phyloP scores from a whole-genome alignment of 2,797 vertebrate species.

The Coregonus suidteri region DNA sequence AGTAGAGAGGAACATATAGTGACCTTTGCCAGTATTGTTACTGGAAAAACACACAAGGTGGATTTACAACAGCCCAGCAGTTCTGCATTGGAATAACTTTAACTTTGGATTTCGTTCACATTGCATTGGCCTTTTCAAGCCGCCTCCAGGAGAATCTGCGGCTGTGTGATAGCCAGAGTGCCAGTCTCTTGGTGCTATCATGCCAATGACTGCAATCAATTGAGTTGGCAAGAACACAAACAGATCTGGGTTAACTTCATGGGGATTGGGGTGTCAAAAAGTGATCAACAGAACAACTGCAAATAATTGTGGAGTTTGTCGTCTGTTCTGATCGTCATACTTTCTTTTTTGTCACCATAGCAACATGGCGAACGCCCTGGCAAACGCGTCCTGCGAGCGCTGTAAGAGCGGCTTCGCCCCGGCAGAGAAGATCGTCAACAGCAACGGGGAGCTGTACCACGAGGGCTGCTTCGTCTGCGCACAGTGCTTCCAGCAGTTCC shows the following conservation, averaged over 20 bases:
- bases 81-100: not conserved
- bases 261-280: not conserved
- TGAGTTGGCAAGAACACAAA: not conserved
- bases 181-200: not conserved
- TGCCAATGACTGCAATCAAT: not conserved
- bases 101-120: not conserved
- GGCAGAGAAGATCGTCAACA: conserved; percentile 94
- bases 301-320: not conserved
- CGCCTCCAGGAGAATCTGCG: not conserved
- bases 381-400: conserved; percentile 90
- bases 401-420: conserved; percentile 84
- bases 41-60: not conserved
- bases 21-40: not conserved
- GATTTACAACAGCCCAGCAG: not conserved
- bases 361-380: conserved; percentile 96
- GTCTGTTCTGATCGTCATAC: not conserved
- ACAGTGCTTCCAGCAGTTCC: conserved; percentile 90
- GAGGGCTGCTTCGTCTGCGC: conserved; percentile 88
- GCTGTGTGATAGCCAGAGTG: too few relatives aligned
- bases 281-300: not conserved
- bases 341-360: conserved; percentile 56
- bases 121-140: not conserved
- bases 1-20: not conserved
- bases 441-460: conserved; percentile 86
- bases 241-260: too few relatives aligned